phyloP scores from a whole-genome alignment of 2,888 invertebrate genomes.

The Brenthis hecate region DNA sequence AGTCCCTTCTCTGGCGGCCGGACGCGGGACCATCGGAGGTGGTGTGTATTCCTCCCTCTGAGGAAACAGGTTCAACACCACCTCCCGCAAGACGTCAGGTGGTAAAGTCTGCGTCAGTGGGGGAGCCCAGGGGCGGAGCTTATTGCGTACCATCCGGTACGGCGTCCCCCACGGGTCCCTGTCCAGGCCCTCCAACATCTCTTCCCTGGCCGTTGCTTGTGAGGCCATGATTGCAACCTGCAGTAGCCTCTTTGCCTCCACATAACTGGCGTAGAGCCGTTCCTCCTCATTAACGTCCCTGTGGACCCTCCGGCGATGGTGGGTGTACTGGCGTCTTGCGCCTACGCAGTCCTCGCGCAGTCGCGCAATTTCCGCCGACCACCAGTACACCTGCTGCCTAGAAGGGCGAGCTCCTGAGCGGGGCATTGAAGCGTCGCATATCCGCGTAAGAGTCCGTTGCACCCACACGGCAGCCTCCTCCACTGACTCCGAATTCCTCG shows the following conservation, averaged over 20 bases:
- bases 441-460: neutral
- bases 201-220: neutral
- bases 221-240: neutral
- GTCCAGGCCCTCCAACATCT: neutral
- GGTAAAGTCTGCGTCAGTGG: constrained; percentile 2
- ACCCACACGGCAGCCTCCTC: too few species aligned
- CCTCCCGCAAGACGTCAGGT: neutral
- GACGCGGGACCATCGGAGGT: neutral
- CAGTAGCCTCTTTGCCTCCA: neutral
- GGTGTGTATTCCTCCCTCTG: neutral
- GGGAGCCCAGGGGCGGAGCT: constrained; percentile 18
- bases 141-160: constrained; percentile 27
- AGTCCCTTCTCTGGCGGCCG: neutral
- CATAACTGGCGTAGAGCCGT: constrained; percentile 2
- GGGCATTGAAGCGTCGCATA: neutral
- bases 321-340: too few species aligned
- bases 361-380: neutral
- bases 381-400: neutral
- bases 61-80: constrained; percentile 2
- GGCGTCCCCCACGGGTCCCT: constrained; percentile 33
- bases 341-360: neutral
- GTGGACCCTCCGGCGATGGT: too few species aligned
- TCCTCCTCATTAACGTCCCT: neutral
- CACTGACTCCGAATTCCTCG: too few species aligned
- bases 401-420: neutral